Evolutionary conservation across 2,888 invertebrate genomes (phyloP).

Genomic region (Amiota mariae): DNA sequence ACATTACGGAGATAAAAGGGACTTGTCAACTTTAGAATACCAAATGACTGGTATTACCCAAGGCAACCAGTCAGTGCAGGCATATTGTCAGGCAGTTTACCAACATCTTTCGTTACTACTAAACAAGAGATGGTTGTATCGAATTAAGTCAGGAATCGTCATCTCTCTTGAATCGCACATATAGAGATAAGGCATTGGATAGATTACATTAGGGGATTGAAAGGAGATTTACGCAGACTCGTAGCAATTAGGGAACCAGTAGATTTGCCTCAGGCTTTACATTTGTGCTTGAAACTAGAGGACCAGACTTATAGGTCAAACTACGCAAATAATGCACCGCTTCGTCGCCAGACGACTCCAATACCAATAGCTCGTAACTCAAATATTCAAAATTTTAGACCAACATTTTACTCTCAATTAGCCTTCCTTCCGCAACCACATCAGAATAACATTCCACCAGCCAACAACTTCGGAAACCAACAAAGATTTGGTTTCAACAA

Average conservation of each 20-base stretch:
- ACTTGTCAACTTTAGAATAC: constrained; percentile 38
- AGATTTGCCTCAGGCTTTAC: constrained; percentile 40
- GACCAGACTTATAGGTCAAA: constrained; percentile 33
- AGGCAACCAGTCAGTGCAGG: constrained; percentile 26
- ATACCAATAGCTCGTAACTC: not conserved
- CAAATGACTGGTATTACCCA: constrained; percentile 38
- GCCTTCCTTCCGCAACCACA: not conserved
- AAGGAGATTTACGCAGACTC: constrained; percentile 44
- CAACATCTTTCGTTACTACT: constrained; percentile 40
- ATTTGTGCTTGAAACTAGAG: constrained; percentile 41
- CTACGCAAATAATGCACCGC: constrained; percentile 1
- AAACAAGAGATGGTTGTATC: constrained; percentile 39
- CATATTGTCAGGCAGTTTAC: constrained; percentile 40
- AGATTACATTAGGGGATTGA: constrained; percentile 44
- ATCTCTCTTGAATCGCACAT: constrained; percentile 30
- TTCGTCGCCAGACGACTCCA: not conserved
- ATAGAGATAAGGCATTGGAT: constrained; percentile 46
- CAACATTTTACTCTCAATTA: not conserved
- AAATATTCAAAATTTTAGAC: not conserved
- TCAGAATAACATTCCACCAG: not conserved
- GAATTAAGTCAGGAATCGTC: constrained; percentile 37
- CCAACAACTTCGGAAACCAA: not conserved
- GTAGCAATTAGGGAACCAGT: constrained; percentile 42
- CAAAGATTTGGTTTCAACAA: not conserved
- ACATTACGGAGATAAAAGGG: constrained; percentile 40